phyloP scores from a whole-genome alignment of 2,113 vertebrate genomes.

The Nothocercus julius region DNA sequence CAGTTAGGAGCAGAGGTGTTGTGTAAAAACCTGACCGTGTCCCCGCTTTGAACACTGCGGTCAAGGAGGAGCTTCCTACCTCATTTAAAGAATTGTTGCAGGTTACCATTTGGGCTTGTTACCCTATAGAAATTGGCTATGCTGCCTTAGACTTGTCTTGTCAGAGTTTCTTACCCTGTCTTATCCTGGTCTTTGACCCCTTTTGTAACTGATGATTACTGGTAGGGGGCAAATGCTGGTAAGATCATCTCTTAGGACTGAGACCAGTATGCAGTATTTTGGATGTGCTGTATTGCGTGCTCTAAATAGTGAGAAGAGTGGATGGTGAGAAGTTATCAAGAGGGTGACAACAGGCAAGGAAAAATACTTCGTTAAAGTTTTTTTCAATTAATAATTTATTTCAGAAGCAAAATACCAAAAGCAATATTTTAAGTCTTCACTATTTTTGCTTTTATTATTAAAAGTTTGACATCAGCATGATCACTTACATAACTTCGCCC shows the following conservation, averaged over 20 bases:
- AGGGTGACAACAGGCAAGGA: neutral
- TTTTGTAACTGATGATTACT: neutral
- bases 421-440: neutral
- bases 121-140: neutral
- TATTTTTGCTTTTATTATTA: neutral
- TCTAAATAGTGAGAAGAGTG: neutral
- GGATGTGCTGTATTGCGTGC: neutral
- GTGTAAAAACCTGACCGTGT: neutral
- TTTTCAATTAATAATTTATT: constrained; percentile 9
- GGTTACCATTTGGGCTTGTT: neutral
- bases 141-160: neutral
- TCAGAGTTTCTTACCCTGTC: no score
- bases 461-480: neutral
- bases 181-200: neutral
- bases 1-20: neutral
- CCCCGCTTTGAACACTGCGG: neutral
- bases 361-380: neutral
- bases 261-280: neutral
- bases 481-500: neutral
- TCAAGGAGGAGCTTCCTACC: neutral
- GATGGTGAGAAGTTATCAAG: neutral
- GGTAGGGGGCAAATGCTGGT: neutral
- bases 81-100: neutral
- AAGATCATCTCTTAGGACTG: neutral
- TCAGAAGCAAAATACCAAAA: neutral